Evolutionary conservation across 2,797 vertebrate species (phyloP), one percentile per base, ranked within the genome.

Genomic region (Melanotaenia parkinsoni): DNA sequence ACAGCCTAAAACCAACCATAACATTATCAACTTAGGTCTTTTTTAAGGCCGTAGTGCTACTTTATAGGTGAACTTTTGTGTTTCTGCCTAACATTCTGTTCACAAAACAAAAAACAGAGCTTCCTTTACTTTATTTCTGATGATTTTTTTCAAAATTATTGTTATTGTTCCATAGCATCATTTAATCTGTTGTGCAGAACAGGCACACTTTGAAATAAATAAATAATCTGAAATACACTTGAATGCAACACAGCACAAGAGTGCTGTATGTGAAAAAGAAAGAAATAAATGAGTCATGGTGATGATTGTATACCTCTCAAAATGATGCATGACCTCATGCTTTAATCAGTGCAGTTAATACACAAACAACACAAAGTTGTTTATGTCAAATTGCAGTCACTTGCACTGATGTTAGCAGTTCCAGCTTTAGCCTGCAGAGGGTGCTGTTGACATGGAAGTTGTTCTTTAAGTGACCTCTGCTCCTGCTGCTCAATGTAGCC

Each of bases 391-490:
- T 7, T 30, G 18, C 35, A 53, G 24, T 33, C 16, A 38, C 24
- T 50, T 32, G 14, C 14, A 18, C n/a, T 32, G 8, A 37, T 33
- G 18, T 26, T 11, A 1, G 18, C 11, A 26, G 20, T 53, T 43
- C 28, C 57, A 10, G 26, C 16, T 16, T 62, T 26, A 0, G 0
- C 87, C 90, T 87, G 86, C 83, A 91, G 91, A 88, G 74, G 90
- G 88, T 50, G 91, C 86, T 92, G 86, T 89, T 88, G 79, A 79
- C 84, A 69, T 78, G 65, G 62, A 51, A 76, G 77, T 72, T 0
- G 51, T 73, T 82, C 37, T 20, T 0, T 24, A 0, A 4, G 28
- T 79, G 83, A 76, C 83, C 84, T 84, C 57, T 74, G 83, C 75
- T 84, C 80, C 58, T 67, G 64, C 59, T 50, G 82, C 77, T 61